Conservation (phyloP, 2,113 vertebrate species). For the Petaurus breviceps region DNA sequence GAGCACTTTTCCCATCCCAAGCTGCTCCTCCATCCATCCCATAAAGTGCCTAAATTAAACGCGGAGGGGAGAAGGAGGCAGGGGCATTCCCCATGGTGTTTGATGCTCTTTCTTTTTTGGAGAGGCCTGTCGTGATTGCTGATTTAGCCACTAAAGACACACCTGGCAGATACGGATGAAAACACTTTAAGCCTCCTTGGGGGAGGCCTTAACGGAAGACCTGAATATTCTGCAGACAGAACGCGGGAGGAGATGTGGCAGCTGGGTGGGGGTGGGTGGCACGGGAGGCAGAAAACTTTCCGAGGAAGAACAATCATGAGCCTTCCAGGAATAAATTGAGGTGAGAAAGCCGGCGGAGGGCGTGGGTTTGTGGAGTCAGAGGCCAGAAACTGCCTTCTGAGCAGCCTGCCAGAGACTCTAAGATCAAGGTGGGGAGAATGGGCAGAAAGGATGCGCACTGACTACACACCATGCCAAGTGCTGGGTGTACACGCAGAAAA, state of each 20-base stretch:
- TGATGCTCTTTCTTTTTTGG: neutral
- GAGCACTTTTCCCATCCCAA: neutral
- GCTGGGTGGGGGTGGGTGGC: rapidly evolving
- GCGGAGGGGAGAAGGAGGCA: neutral
- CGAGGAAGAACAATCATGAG: neutral
- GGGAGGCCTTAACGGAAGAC: constrained; percentile 16
- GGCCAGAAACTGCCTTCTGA: neutral
- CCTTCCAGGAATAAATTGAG: neutral
- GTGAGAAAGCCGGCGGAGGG: neutral
- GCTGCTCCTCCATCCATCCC: constrained; percentile 28
- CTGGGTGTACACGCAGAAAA: neutral
- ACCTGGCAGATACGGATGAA: constrained; percentile 56
- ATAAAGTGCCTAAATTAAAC: constrained; percentile 46
- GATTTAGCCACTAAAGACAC: constrained; percentile 45
- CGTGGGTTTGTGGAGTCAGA: rapidly evolving
- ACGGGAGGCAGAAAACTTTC: no score
- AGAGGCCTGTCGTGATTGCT: constrained; percentile 67
- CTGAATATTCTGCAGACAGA: neutral
- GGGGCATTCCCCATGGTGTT: constrained; percentile 19
- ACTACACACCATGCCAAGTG: neutral
- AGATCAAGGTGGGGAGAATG: no score
- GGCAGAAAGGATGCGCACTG: no score
- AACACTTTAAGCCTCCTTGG: constrained; percentile 59
- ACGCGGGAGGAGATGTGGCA: neutral
- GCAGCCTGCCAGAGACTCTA: neutral